Conservation (phyloP, 2,113 vertebrate genomes). For the Lampris incognitus region DNA sequence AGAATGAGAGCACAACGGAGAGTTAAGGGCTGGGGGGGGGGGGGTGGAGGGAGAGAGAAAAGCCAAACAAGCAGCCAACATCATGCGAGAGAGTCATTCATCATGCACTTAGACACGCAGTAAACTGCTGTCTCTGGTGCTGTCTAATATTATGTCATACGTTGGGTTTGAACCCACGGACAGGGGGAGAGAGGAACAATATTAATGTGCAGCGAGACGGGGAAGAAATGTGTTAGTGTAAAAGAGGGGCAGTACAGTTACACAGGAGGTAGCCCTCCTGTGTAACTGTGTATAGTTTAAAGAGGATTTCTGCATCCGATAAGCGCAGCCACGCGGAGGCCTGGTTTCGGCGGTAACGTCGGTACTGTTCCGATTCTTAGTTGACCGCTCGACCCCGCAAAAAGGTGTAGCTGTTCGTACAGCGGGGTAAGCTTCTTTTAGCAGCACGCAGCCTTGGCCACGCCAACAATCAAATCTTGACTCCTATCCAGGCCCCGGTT, state of each 20-base stretch:
- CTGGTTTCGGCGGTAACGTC: too few species aligned
- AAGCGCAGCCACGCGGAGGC: too few species aligned
- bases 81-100: slow-evolving; percentile 2
- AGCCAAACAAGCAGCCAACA: not conserved
- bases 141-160: slow-evolving; percentile 6
- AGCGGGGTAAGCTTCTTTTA: not conserved
- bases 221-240: not conserved
- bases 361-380: too few species aligned
- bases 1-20: not conserved
- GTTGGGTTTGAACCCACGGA: not conserved
- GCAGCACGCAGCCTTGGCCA: slow-evolving; percentile 14
- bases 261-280: too few species aligned
- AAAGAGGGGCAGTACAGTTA: not conserved
- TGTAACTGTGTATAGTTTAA: too few species aligned
- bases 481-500: slow-evolving; percentile 20
- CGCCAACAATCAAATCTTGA: slow-evolving; percentile 41
- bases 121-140: slow-evolving; percentile 4
- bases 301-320: too few species aligned
- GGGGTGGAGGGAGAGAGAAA: slow-evolving; percentile 5
- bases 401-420: not conserved
- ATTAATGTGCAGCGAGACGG: not conserved
- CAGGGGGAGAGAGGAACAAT: not conserved
- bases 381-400: not conserved
- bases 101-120: slow-evolving; percentile 16
- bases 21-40: not conserved